Evolutionary conservation across 64 coral and sea anemone species (phyloP).

Genomic region (Montipora sp.): DNA sequence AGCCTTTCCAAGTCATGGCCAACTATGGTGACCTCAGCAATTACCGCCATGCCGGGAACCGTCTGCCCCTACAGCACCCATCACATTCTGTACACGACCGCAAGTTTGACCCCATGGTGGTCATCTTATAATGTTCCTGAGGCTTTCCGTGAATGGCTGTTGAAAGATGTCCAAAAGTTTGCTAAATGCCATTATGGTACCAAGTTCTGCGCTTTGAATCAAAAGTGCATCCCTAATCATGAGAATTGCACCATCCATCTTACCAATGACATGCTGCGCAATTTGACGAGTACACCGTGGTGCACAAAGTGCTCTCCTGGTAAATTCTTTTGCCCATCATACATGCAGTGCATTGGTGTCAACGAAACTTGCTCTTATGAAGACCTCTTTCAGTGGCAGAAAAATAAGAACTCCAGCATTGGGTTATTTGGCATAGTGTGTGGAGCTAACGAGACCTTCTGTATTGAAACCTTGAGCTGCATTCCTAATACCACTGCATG

Average conservation of each 20-base stretch:
- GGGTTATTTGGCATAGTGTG: constrained; percentile 11
- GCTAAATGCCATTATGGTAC: background rate
- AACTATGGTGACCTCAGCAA: constrained; percentile 13
- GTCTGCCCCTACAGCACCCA: background rate
- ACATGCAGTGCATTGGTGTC: constrained; percentile 22
- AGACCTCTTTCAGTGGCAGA: constrained; percentile 18
- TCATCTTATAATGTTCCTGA: constrained; percentile 13
- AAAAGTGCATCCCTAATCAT: constrained; percentile 17
- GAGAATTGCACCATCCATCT: constrained; percentile 12
- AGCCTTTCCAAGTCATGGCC: constrained; percentile 27
- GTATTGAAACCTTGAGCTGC: constrained; percentile 33
- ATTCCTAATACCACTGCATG: constrained; percentile 19
- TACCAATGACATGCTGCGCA: constrained; percentile 3
- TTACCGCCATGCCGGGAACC: background rate
- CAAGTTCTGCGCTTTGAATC: constrained; percentile 30
- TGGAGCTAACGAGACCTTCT: constrained; percentile 12
- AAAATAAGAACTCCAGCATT: background rate
- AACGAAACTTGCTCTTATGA: constrained; percentile 50
- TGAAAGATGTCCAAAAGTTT: background rate
- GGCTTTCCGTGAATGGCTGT: background rate
- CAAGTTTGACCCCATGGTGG: background rate
- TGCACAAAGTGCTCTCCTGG: constrained; percentile 28
- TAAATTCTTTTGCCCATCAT: constrained; percentile 36
- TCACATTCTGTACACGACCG: background rate
- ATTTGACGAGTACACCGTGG: constrained; percentile 49